These are phyloP conservation scores for Schizopygopsis pylzovi DNA, from an alignment of 2,797 vertebrate species.

Conservation along the genomic window DNA sequence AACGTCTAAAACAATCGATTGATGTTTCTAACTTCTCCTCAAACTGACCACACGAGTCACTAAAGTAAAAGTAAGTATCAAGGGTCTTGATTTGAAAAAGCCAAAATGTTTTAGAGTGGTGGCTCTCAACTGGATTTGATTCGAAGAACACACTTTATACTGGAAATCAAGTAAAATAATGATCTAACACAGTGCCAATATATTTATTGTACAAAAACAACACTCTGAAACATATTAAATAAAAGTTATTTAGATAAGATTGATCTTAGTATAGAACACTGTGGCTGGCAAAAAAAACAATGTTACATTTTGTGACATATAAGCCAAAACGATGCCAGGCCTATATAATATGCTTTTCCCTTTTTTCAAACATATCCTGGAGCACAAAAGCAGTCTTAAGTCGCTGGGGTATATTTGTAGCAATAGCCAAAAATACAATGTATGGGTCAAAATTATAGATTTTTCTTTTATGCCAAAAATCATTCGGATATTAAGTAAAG, in stretches of 20 bases:
- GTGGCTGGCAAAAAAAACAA: background rate
- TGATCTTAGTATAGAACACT: background rate
- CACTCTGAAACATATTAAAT: background rate
- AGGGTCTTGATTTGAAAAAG: background rate
- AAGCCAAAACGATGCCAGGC: background rate
- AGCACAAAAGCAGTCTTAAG: too few relatives aligned
- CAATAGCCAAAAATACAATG: too few relatives aligned
- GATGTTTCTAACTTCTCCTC: slow-evolving; percentile 60
- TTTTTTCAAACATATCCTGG: background rate
- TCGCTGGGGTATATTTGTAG: too few relatives aligned
- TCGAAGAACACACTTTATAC: background rate
- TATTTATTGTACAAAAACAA: background rate
- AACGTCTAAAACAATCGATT: slow-evolving; percentile 62
- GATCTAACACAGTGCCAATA: background rate
- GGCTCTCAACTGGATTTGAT: background rate
- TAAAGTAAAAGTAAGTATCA: slow-evolving; percentile 32
- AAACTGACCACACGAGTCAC: slow-evolving; percentile 56
- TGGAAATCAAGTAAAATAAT: background rate
- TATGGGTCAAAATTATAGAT: too few relatives aligned
- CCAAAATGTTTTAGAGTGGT: background rate
- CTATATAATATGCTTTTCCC: too few relatives aligned
- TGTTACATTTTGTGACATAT: background rate
- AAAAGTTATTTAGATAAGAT: background rate
- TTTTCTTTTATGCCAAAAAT: too few relatives aligned
- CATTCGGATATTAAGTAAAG: too few relatives aligned